These are phyloP conservation scores for Cryptops parisi DNA, from an alignment of 2,888 invertebrate species.

Conservation along the genomic window DNA sequence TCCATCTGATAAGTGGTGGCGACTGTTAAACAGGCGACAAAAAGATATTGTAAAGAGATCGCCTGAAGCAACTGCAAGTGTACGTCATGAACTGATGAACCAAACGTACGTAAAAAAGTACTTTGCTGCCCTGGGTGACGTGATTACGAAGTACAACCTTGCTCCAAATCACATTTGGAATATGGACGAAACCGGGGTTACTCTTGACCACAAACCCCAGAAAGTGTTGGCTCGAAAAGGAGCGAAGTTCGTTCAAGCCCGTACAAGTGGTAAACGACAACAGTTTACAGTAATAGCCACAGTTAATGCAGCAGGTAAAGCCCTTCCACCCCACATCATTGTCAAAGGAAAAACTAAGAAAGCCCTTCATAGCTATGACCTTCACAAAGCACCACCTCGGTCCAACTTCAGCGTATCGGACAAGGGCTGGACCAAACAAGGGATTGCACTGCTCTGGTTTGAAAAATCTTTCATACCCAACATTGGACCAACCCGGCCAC, in stretches of 20 bases:
- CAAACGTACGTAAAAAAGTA: not conserved
- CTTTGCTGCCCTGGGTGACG: not conserved
- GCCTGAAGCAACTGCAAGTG: not conserved
- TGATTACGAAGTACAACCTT: too few relatives aligned
- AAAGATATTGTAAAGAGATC: not conserved
- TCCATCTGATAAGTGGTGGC: not conserved
- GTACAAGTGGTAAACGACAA: not conserved
- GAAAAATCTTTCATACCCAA: not conserved
- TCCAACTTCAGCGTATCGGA: not conserved
- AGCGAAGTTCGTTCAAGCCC: not conserved
- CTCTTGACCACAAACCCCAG: not conserved
- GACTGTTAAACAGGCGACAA: not conserved
- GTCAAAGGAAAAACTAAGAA: too few relatives aligned
- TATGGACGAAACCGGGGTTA: not conserved
- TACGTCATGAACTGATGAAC: not conserved
- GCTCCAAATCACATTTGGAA: not conserved
- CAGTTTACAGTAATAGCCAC: not conserved
- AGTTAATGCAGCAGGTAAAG: not conserved
- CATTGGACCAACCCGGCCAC: not conserved
- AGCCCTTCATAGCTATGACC: not conserved
- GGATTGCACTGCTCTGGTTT: not conserved
- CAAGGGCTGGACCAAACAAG: not conserved
- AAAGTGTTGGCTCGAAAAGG: not conserved
- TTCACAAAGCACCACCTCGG: not conserved
- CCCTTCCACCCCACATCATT: not conserved